Evolutionary conservation across 2,797 vertebrate genomes (phyloP).

Genomic region (Bucorvus abyssinicus): DNA sequence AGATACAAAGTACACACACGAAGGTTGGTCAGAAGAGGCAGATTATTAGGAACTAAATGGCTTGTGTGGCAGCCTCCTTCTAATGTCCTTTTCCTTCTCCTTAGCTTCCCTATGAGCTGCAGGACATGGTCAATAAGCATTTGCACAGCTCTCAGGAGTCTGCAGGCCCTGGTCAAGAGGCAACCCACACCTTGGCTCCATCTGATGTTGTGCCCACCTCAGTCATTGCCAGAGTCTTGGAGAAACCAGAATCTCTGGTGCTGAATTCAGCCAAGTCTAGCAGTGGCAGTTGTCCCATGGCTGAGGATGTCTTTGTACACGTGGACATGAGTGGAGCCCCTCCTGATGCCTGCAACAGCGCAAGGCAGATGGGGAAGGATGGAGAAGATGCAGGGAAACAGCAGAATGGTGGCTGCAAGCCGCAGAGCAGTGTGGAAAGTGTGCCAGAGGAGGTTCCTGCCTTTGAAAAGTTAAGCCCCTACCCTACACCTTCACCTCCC

Average conservation of each 20-base stretch:
- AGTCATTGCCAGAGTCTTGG: slow-evolving; percentile 91
- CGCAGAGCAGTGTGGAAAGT: slow-evolving; percentile 77
- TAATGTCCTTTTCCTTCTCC: slow-evolving; percentile 37
- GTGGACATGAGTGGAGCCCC: slow-evolving; percentile 90
- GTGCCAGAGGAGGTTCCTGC: slow-evolving; percentile 78
- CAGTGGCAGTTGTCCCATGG: slow-evolving; percentile 84
- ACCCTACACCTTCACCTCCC: slow-evolving; percentile 87
- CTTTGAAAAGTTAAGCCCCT: slow-evolving; percentile 92
- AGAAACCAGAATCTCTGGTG: slow-evolving; percentile 93
- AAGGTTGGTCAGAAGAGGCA: not conserved
- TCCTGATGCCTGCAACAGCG: slow-evolving; percentile 51
- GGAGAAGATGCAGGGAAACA: slow-evolving; percentile 36
- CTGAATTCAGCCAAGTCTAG: slow-evolving; percentile 94
- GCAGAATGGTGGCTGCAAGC: slow-evolving; percentile 84
- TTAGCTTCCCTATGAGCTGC: slow-evolving; percentile 93
- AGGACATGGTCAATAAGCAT: slow-evolving; percentile 97
- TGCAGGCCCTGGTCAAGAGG: slow-evolving; percentile 77
- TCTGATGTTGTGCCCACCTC: slow-evolving; percentile 93
- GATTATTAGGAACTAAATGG: not conserved
- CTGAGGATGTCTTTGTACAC: slow-evolving; percentile 95
- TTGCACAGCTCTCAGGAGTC: slow-evolving; percentile 84
- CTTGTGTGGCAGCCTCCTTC: not conserved
- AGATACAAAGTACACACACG: not conserved
- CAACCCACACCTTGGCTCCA: slow-evolving; percentile 81
- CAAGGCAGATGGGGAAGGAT: slow-evolving; percentile 56